Conservation (phyloP, 2,888 invertebrate species). For the Pogonocherus hispidulus region DNA sequence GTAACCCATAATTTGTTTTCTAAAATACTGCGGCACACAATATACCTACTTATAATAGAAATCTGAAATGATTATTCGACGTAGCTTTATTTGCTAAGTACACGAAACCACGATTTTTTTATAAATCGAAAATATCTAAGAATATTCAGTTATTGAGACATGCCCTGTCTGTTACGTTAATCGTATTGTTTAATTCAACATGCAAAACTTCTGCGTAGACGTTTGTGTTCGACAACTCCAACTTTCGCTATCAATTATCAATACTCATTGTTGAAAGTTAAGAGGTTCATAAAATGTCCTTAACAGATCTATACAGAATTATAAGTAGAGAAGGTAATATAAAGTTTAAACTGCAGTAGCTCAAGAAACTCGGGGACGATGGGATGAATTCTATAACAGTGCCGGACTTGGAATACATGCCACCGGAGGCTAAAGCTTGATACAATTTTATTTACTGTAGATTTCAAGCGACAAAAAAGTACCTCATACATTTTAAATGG, state of each 20-base stretch:
- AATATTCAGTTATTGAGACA: conserved; percentile 38
- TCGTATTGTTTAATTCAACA: conserved; percentile 35
- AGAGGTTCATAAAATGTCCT: conserved; percentile 52
- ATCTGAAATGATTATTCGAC: too few species aligned
- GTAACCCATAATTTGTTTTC: too few species aligned
- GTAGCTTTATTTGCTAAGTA: too few species aligned
- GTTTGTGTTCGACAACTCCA: conserved; percentile 45
- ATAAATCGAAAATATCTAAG: too few species aligned
- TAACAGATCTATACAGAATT: conserved; percentile 43
- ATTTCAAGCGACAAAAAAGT: too few species aligned
- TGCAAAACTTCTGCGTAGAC: conserved; percentile 27
- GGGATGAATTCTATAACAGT: background rate
- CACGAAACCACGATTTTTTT: too few species aligned
- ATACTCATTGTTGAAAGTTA: conserved; percentile 57
- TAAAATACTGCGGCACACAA: too few species aligned
- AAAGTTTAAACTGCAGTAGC: conserved; percentile 30
- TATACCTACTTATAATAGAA: too few species aligned
- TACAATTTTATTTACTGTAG: too few species aligned
- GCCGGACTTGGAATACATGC: too few species aligned
- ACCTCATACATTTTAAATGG: too few species aligned
- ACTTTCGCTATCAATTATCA: conserved; percentile 60
- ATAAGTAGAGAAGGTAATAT: conserved; percentile 18
- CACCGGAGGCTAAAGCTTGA: too few species aligned
- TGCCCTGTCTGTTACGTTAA: conserved; percentile 35
- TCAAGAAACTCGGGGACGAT: background rate